A percentile compares a stretch with the other conserved stretches of the same genome.
Conservation (phyloP, 2,797 vertebrate species). For the Sebastes vulpes region DNA sequence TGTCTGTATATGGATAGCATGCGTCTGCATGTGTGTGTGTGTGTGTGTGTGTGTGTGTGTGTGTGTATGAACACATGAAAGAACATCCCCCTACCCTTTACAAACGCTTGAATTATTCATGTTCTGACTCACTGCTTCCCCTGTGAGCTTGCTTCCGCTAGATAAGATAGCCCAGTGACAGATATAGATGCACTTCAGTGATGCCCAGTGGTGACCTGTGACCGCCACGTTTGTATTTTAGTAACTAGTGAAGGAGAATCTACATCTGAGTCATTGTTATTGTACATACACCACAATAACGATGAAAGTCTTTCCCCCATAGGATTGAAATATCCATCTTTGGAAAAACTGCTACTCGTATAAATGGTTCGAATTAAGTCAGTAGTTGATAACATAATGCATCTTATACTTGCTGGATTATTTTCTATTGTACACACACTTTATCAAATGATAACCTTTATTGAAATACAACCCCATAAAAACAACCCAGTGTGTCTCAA, state of each 20-base stretch:
- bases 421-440: not conserved
- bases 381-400: not conserved
- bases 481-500: not conserved
- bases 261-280: not conserved
- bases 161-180: slow-evolving; percentile 25
- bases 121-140: slow-evolving; percentile 52
- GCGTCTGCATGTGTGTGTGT: not conserved
- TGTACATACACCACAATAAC: not conserved
- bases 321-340: not conserved
- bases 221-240: slow-evolving; percentile 4
- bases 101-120: slow-evolving; percentile 76
- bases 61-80: slow-evolving; percentile 30
- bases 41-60: not conserved
- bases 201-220: not conserved
- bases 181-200: slow-evolving; percentile 9
- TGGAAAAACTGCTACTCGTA: not conserved
- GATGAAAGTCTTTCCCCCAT: not conserved
- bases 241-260: not conserved
- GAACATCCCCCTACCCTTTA: slow-evolving; percentile 22
- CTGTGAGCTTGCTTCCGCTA: slow-evolving; percentile 51
- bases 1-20: not conserved
- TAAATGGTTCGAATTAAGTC: not conserved
- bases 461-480: not conserved
- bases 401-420: not conserved
- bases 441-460: not conserved